Evolutionary conservation across 2,113 vertebrate genomes (phyloP).

Genomic region (Phrynosoma blainvillii): DNA sequence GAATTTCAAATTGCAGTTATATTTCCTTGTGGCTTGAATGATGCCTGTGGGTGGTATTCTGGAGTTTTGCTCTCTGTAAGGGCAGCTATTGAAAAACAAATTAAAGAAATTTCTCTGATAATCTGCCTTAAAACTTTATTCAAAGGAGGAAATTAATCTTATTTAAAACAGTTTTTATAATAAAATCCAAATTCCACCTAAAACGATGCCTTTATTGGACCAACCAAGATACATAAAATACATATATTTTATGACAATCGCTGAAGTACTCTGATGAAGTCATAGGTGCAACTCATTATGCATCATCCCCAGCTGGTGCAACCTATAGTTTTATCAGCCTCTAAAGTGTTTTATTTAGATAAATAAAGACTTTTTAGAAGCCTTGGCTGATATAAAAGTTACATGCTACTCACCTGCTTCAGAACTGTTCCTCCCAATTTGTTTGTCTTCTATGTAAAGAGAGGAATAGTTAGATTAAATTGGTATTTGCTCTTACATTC

Average conservation of each 20-base stretch:
- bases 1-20: background rate
- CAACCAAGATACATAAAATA: too few species aligned
- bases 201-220: too few species aligned
- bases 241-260: background rate
- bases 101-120: background rate
- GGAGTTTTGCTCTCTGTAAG: background rate
- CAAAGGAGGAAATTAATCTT: background rate
- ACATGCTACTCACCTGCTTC: background rate
- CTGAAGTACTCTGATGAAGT: background rate
- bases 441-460: background rate
- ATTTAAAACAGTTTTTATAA: background rate
- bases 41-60: background rate
- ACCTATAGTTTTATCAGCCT: background rate
- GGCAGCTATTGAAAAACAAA: background rate
- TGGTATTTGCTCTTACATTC: background rate
- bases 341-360: background rate
- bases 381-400: background rate
- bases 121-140: background rate
- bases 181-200: too few species aligned
- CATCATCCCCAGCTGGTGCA: background rate
- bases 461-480: background rate
- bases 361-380: accelerated
- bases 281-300: background rate
- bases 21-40: background rate
- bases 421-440: too few species aligned